Conservation (phyloP, 2,888 invertebrate genomes). For the Sceliomorpha sp. region DNA sequence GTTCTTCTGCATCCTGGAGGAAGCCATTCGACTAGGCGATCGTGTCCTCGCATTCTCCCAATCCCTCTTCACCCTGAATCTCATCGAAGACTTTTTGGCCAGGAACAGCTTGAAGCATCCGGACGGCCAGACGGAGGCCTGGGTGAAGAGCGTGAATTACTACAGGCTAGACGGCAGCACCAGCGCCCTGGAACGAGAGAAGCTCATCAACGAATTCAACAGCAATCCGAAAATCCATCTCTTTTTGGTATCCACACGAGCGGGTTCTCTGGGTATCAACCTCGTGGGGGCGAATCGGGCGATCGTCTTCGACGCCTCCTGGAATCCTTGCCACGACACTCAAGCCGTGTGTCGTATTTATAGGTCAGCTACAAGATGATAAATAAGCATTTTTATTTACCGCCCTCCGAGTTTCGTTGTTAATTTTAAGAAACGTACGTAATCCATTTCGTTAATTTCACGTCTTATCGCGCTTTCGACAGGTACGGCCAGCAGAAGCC, state of each 20-base stretch:
- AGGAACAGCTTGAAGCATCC: constrained; percentile 83
- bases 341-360: constrained; percentile 97
- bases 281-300: constrained; percentile 98
- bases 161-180: constrained; percentile 98
- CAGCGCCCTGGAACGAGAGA: constrained; percentile 95
- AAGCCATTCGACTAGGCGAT: constrained; percentile 93
- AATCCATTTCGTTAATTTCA: no score
- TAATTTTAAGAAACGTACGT: no score
- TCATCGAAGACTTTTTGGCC: constrained; percentile 96
- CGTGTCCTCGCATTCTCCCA: constrained; percentile 97
- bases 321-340: constrained; percentile 99
- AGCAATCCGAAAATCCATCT: constrained; percentile 91
- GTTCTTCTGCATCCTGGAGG: constrained; percentile 94
- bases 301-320: constrained; percentile 98
- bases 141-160: constrained; percentile 93
- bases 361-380: no score
- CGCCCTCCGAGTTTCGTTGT: no score
- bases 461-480: no score
- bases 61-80: constrained; percentile 95
- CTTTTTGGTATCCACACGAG: constrained; percentile 97
- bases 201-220: constrained; percentile 97
- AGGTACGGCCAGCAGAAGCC: constrained; percentile 96
- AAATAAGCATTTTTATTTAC: no score
- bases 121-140: constrained; percentile 86
- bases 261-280: constrained; percentile 98